A percentile compares a stretch with the other conserved stretches of the same genome.
phyloP scores from a whole-genome alignment of 2,113 vertebrate genomes.

The Gallinago jamesoni region DNA sequence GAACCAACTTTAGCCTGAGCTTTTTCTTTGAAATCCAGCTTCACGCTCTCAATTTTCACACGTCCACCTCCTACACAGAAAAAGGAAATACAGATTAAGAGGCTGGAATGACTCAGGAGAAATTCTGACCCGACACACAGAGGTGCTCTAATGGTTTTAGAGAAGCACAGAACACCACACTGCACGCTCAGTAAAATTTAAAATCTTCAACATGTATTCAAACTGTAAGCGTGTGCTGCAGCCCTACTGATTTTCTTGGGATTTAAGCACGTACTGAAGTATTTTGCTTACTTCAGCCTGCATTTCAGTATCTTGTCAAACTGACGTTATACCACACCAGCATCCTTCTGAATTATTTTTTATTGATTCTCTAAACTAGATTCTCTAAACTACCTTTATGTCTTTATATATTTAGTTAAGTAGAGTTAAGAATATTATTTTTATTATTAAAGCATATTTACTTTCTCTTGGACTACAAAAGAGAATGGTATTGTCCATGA shows the following conservation, averaged over 20 bases:
- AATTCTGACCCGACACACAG: background rate
- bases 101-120: background rate
- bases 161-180: background rate
- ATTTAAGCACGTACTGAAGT: background rate
- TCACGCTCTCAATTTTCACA: conserved; percentile 95
- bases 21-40: conserved; percentile 99
- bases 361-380: background rate
- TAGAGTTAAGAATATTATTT: background rate
- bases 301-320: background rate
- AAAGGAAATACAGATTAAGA: conserved; percentile 13
- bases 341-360: background rate
- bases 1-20: conserved; percentile 97
- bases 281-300: background rate
- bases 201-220: background rate
- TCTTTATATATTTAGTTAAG: background rate
- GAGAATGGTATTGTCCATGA: background rate
- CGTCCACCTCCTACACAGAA: conserved; percentile 86
- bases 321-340: background rate
- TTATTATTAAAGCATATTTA: background rate
- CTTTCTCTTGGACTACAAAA: background rate
- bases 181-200: background rate
- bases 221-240: background rate
- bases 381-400: background rate
- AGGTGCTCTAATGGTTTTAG: background rate
- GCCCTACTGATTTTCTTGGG: background rate